phyloP scores from a whole-genome alignment of 2,797 vertebrate genomes.

The Cossypha dichroa region DNA sequence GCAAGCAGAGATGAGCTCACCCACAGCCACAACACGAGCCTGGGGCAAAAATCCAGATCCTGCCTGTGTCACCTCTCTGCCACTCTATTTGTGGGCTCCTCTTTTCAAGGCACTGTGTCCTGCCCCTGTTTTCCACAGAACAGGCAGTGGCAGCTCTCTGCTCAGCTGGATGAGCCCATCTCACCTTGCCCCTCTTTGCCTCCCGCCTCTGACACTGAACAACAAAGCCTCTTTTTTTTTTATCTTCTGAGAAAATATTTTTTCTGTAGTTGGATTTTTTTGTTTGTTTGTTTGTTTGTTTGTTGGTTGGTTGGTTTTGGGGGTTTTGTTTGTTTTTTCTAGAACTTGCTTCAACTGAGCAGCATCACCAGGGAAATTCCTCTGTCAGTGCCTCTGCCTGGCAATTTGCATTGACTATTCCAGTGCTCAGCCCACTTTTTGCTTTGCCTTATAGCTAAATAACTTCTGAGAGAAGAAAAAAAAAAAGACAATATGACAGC shows the following conservation, averaged over 20 bases:
- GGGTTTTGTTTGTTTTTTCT: not conserved
- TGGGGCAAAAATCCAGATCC: not conserved
- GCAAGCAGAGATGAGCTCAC: not conserved
- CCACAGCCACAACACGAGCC: not conserved
- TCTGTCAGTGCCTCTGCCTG: not conserved
- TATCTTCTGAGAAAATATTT: not conserved
- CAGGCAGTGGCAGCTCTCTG: not conserved
- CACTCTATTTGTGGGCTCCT: not conserved
- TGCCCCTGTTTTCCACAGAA: not conserved
- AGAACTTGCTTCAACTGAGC: not conserved
- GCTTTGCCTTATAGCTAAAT: not conserved
- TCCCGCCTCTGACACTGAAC: not conserved
- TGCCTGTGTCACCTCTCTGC: not conserved
- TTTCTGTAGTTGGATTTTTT: not conserved
- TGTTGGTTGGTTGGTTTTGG: too few relatives aligned
- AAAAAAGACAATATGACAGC: not conserved
- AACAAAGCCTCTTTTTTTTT: not conserved
- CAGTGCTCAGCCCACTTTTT: not conserved
- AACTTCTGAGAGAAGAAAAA: not conserved
- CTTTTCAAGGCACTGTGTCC: not conserved
- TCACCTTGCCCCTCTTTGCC: not conserved
- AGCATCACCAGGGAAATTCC: not conserved
- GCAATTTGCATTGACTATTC: not conserved
- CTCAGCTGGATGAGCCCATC: not conserved
- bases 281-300: not conserved